Conservation (phyloP, 2,888 invertebrate genomes). For the Julus scanicus region DNA sequence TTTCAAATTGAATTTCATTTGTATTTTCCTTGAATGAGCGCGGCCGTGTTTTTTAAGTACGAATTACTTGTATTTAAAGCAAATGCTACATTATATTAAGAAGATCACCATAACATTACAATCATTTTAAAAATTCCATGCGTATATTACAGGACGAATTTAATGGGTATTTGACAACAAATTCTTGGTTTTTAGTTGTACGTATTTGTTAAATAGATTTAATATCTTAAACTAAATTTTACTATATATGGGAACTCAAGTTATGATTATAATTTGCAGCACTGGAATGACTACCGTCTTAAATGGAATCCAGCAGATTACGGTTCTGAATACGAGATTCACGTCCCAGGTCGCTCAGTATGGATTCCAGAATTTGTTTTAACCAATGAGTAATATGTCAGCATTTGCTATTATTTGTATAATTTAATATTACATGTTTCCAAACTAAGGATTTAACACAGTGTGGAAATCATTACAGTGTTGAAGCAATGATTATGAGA, state of each 20-base stretch:
- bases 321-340: not conserved
- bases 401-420: not conserved
- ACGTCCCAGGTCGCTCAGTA: not conserved
- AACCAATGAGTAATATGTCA: not conserved
- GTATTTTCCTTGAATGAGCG: too few relatives aligned
- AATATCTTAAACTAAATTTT: not conserved
- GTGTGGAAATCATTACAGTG: not conserved
- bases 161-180: not conserved
- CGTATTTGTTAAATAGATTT: not conserved
- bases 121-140: not conserved
- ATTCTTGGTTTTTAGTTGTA: conserved; percentile 4
- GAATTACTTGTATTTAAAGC: too few relatives aligned
- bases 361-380: conserved; percentile 49
- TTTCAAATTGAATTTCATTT: too few relatives aligned
- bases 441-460: not conserved
- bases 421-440: not conserved
- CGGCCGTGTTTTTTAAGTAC: too few relatives aligned
- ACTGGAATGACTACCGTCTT: conserved; percentile 27
- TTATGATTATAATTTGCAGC: not conserved
- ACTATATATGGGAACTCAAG: not conserved
- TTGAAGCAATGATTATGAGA: not conserved
- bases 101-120: too few relatives aligned
- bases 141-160: not conserved
- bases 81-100: too few relatives aligned
- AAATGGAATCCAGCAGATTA: not conserved